Evolutionary conservation across 2,797 vertebrate genomes (phyloP).

Genomic region (Poecile montanus): DNA sequence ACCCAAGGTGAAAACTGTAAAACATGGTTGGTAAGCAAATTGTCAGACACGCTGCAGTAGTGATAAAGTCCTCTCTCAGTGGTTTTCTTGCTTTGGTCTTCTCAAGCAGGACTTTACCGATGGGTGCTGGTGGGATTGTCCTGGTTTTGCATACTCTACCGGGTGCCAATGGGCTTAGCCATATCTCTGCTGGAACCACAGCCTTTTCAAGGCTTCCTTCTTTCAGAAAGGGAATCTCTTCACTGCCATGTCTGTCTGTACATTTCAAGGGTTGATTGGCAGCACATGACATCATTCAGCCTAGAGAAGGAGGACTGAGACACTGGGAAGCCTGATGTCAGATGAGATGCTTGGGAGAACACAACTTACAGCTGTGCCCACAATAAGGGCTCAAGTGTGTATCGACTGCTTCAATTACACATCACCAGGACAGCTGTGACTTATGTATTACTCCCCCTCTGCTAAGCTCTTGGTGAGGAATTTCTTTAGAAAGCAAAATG

Average conservation of each 20-base stretch:
- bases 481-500: not conserved
- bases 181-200: not conserved
- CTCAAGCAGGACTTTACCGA: not conserved
- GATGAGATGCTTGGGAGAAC: not conserved
- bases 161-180: not conserved
- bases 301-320: not conserved
- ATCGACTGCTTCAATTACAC: not conserved
- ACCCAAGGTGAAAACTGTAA: not conserved
- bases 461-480: not conserved
- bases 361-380: not conserved
- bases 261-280: not conserved
- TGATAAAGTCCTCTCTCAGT: not conserved
- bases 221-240: not conserved
- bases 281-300: not conserved
- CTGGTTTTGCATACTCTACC: not conserved
- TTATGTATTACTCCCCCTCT: not conserved
- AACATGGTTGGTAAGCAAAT: not conserved
- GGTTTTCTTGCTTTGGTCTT: not conserved
- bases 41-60: not conserved
- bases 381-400: not conserved
- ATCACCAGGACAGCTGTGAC: not conserved
- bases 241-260: not conserved
- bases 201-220: not conserved
- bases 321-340: not conserved
- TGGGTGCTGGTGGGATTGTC: not conserved